Conservation (phyloP, 1,140 invertebrate genomes). For the Littorina saxatilis region DNA sequence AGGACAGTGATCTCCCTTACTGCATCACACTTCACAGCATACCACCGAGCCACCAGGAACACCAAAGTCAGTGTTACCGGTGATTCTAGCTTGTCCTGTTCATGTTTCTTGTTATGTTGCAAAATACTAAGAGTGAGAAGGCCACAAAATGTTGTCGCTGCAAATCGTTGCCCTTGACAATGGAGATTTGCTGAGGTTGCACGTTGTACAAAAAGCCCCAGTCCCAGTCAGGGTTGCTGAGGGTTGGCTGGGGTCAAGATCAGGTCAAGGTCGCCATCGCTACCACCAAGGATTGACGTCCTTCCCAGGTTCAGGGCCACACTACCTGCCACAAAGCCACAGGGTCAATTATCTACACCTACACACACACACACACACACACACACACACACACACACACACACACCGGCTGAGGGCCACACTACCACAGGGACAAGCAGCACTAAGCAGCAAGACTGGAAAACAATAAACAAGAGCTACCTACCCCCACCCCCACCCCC, state of each 20-base stretch:
- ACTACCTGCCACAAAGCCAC: constrained; percentile 5
- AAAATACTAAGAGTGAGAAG: constrained; percentile 5
- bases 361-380: not conserved
- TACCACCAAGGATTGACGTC: constrained; percentile 37
- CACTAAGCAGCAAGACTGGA: too few species aligned
- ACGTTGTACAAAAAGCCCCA: not conserved
- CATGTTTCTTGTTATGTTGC: not conserved
- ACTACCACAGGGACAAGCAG: not conserved
- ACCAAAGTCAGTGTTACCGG: too few species aligned
- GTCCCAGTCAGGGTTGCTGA: not conserved
- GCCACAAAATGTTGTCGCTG: constrained; percentile 28
- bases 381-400: not conserved
- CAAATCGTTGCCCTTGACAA: constrained; percentile 1
- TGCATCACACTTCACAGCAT: too few species aligned
- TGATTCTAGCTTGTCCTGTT: not conserved
- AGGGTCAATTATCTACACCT: not conserved
- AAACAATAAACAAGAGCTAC: not conserved
- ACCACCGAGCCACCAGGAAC: too few species aligned
- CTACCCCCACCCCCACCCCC: not conserved
- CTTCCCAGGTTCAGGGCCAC: constrained; percentile 27
- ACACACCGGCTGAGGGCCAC: not conserved
- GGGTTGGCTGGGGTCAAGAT: not conserved
- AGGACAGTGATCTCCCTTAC: too few species aligned
- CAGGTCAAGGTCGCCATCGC: not conserved
- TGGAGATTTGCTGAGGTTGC: constrained; percentile 10